Evolutionary conservation across 2,888 invertebrate species (phyloP).

Genomic region (Drosophila kuntzei): DNA sequence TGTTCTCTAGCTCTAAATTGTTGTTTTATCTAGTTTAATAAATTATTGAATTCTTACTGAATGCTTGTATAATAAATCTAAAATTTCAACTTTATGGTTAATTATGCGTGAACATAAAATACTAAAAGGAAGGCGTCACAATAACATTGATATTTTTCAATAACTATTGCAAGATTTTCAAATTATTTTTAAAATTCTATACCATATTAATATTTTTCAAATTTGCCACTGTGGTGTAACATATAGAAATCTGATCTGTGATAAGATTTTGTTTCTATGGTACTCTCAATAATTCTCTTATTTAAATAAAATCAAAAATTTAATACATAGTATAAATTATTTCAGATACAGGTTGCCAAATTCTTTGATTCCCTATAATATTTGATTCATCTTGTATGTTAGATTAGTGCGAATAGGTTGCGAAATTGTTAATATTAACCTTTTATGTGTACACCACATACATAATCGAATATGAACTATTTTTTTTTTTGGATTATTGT

Average conservation of each 20-base stretch:
- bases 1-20: slow-evolving; percentile 7
- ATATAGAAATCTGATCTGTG: neutral
- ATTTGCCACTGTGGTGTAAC: neutral
- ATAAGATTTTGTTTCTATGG: too few relatives aligned
- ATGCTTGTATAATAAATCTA: slow-evolving; percentile 24
- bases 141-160: neutral
- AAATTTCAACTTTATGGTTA: slow-evolving; percentile 12
- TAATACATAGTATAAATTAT: neutral
- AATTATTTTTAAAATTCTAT: neutral
- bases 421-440: neutral
- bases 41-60: slow-evolving; percentile 8
- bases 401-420: neutral
- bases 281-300: too few relatives aligned
- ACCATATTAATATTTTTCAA: neutral
- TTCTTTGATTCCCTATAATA: neutral
- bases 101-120: slow-evolving; percentile 14
- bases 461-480: neutral
- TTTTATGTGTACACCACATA: neutral
- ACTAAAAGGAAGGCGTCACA: neutral
- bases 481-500: neutral
- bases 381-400: neutral
- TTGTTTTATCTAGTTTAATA: neutral
- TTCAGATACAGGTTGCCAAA: neutral
- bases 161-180: neutral
- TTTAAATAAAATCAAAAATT: neutral